Percentiles rank a stretch among this genome's conserved stretches.
These are phyloP conservation scores for Sakesphorus luctuosus DNA, from an alignment of 2,113 vertebrate species.

Conservation along the genomic window DNA sequence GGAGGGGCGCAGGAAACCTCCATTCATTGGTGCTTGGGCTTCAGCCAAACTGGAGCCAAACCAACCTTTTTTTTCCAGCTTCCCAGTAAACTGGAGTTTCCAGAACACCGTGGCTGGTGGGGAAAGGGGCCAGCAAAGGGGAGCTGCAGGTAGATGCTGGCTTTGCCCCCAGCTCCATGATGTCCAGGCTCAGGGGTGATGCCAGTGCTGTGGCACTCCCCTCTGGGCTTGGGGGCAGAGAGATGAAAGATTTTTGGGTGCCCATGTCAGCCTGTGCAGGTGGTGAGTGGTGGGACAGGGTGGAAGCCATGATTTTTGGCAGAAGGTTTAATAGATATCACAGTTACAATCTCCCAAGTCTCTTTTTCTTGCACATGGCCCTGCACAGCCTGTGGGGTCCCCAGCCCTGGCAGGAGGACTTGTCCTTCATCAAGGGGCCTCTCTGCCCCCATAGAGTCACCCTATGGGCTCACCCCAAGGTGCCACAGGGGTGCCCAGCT, in stretches of 20 bases:
- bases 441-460: not conserved
- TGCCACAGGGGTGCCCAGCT: not conserved
- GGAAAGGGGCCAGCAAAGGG: not conserved
- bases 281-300: no score
- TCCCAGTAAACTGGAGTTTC: not conserved
- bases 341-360: not conserved
- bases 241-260: not conserved
- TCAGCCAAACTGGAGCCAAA: conserved; percentile 27
- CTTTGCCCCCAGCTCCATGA: fast-evolving
- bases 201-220: fast-evolving
- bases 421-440: not conserved
- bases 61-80: not conserved
- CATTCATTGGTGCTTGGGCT: not conserved
- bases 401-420: not conserved
- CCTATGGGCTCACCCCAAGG: fast-evolving
- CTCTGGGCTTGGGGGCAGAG: fast-evolving
- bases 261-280: not conserved
- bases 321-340: not conserved
- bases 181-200: fast-evolving
- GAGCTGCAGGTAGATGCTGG: not conserved
- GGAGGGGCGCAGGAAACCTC: not conserved
- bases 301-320: not conserved
- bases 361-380: not conserved
- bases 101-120: not conserved
- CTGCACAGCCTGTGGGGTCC: not conserved